Evolutionary conservation across 2,888 invertebrate species (phyloP).

Genomic region (Eupithecia pulchellata): DNA sequence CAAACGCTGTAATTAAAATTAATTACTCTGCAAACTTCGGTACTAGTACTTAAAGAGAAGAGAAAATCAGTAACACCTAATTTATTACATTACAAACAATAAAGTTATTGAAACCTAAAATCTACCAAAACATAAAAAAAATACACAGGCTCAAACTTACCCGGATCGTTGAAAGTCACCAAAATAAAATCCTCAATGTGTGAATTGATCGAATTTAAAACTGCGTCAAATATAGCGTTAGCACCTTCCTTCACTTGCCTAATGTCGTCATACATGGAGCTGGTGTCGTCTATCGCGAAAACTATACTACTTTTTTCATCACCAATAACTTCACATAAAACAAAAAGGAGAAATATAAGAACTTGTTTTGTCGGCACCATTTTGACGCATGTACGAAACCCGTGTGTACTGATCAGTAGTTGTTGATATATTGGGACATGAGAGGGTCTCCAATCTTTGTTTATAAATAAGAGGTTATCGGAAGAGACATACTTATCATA

Average conservation of each 20-base stretch:
- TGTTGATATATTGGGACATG: not conserved
- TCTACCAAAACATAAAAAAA: not conserved
- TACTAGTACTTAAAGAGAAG: no score
- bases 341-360: not conserved
- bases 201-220: conserved; percentile 56
- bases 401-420: not conserved
- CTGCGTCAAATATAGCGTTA: conserved; percentile 63
- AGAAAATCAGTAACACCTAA: no score
- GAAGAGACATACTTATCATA: not conserved
- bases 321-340: not conserved
- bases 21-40: no score
- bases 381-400: not conserved
- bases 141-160: conserved; percentile 9
- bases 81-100: no score
- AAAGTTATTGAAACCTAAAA: no score
- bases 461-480: not conserved
- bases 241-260: conserved; percentile 56
- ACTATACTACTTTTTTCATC: conserved; percentile 20
- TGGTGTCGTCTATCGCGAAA: conserved; percentile 22
- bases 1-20: no score
- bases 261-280: conserved; percentile 9
- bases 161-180: conserved; percentile 70
- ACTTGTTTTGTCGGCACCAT: not conserved
- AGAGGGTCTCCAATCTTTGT: not conserved
- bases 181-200: conserved; percentile 68